Evolutionary conservation across 1,140 invertebrate genomes (phyloP).

Genomic region (Brachionus rotundiformis): DNA sequence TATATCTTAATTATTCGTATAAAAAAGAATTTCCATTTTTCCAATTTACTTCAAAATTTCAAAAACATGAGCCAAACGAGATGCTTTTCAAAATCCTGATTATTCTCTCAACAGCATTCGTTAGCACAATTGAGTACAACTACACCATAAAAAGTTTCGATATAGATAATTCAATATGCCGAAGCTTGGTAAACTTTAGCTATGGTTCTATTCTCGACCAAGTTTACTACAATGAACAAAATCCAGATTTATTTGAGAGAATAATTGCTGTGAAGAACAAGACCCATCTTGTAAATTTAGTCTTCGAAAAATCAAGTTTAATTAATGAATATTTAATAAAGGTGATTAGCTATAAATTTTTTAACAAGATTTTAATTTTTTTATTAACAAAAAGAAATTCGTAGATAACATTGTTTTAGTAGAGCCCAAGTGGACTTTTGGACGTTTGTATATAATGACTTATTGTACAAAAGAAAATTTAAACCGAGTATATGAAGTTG

Average conservation of each 20-base stretch:
- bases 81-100: slow-evolving; percentile 33
- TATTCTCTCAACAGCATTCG: no score
- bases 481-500: slow-evolving; percentile 30
- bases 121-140: not conserved
- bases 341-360: not conserved
- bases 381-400: not conserved
- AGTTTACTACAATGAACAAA: slow-evolving; percentile 16
- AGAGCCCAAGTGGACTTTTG: slow-evolving; percentile 40
- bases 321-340: slow-evolving; percentile 22
- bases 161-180: not conserved
- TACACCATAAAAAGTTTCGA: not conserved
- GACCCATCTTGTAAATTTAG: slow-evolving; percentile 2
- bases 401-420: not conserved
- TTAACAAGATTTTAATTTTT: not conserved
- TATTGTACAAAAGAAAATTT: not conserved
- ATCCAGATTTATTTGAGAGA: not conserved
- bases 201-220: not conserved
- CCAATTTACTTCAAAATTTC: not conserved
- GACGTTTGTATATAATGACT: slow-evolving; percentile 25
- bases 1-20: not conserved
- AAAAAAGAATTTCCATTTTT: slow-evolving; percentile 4
- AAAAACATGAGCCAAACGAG: slow-evolving; percentile 12
- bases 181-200: not conserved
- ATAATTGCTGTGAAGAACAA: not conserved
- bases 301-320: not conserved